A percentile compares a stretch with the other conserved stretches of the same genome.
Conservation (phyloP, 2,797 vertebrate genomes). For the Syngnathus acus region DNA sequence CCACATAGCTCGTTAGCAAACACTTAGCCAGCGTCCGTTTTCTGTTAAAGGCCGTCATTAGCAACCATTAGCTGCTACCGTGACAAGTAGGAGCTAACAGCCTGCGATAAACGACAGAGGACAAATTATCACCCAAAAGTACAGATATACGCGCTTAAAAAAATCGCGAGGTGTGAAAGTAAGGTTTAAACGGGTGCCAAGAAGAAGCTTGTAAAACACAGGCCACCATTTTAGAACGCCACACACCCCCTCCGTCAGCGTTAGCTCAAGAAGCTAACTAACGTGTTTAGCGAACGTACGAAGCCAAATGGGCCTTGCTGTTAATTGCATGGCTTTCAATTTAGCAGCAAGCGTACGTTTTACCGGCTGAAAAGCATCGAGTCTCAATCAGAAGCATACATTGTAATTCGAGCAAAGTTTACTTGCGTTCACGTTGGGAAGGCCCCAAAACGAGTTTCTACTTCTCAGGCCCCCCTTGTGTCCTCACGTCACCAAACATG, state of each 20-base stretch:
- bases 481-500: conserved; percentile 24
- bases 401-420: not conserved
- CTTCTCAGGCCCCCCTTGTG: conserved; percentile 26
- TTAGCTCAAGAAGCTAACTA: conserved; percentile 48
- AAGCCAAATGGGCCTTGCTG: conserved; percentile 17
- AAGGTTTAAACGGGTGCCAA: conserved; percentile 14
- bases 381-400: not conserved
- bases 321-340: conserved; percentile 30
- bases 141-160: not conserved
- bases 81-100: conserved; percentile 4
- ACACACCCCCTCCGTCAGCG: conserved; percentile 65
- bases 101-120: not conserved
- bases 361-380: not conserved
- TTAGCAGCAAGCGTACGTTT: conserved; percentile 12
- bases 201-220: conserved; percentile 62
- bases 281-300: conserved; percentile 41
- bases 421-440: not conserved
- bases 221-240: conserved; percentile 76
- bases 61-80: conserved; percentile 32
- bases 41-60: conserved; percentile 33
- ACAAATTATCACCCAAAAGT: not conserved
- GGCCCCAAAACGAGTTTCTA: not conserved
- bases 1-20: conserved; percentile 37
- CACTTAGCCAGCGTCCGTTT: conserved; percentile 31
- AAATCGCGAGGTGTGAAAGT: conserved; percentile 31